A percentile compares a stretch with the other conserved stretches of the same genome.
Evolutionary conservation across 2,888 invertebrate species (phyloP).

Genomic region (Oxytorus armatus): DNA sequence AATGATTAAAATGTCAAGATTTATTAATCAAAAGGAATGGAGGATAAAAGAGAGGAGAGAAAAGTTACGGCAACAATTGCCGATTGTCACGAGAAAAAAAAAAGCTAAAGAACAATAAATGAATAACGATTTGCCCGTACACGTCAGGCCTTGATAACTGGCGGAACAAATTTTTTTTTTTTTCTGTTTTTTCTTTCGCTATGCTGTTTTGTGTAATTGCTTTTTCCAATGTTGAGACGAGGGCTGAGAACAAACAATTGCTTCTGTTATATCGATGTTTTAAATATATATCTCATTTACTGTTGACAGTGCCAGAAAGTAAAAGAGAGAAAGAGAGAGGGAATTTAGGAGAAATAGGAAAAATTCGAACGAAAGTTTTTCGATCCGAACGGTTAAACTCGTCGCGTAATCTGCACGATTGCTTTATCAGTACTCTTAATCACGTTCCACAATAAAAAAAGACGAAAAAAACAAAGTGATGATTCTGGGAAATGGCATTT

Average conservation of each 20-base stretch:
- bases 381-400: conserved; percentile 4
- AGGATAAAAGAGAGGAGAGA: neutral
- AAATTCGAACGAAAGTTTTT: conserved; percentile 9
- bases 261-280: conserved; percentile 4
- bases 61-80: neutral
- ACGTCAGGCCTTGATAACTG: neutral
- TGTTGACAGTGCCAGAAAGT: neutral
- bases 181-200: neutral
- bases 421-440: conserved; percentile 40
- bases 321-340: neutral
- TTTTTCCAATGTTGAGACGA: conserved; percentile 12
- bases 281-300: too few species aligned
- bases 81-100: neutral
- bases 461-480: too few species aligned
- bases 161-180: neutral
- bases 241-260: neutral
- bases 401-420: conserved; percentile 26
- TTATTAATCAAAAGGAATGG: conserved; percentile 3
- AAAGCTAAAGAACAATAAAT: conserved; percentile 15
- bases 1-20: conserved; percentile 25
- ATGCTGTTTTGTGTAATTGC: conserved; percentile 34
- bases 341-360: neutral
- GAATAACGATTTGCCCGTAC: conserved; percentile 50
- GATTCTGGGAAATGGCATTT: too few species aligned
- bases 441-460: too few species aligned